phyloP scores from a whole-genome alignment of 2,888 invertebrate genomes.

The Dermolepida albohirtum region DNA sequence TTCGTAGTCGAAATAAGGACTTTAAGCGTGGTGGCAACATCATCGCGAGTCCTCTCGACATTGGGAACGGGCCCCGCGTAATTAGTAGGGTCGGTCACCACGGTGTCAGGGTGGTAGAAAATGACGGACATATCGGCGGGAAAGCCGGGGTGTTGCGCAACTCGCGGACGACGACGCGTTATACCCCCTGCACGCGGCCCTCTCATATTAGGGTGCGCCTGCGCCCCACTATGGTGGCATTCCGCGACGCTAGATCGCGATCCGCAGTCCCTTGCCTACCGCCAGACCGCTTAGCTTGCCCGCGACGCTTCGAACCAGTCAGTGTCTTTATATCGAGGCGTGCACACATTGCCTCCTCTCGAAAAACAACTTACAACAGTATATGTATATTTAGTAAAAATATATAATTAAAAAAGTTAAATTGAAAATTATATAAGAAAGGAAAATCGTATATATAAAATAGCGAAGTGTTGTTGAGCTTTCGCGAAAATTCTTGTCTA shows the following conservation, averaged over 20 bases:
- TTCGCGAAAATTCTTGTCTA: conserved; percentile 25
- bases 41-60: conserved; percentile 45
- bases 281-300: conserved; percentile 67
- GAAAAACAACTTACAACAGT: conserved; percentile 30
- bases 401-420: conserved; percentile 15
- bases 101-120: conserved; percentile 43
- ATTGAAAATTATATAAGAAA: not conserved
- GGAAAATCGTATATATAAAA: conserved; percentile 12
- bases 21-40: conserved; percentile 46
- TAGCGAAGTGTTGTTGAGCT: conserved; percentile 40
- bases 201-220: conserved; percentile 39
- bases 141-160: conserved; percentile 58
- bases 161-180: conserved; percentile 51
- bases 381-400: conserved; percentile 19
- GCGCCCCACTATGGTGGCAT: conserved; percentile 48
- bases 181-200: not conserved
- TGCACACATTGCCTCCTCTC: conserved; percentile 55
- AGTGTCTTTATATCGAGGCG: conserved; percentile 65
- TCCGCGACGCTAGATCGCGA: conserved; percentile 63
- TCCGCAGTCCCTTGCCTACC: conserved; percentile 66
- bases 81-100: conserved; percentile 51
- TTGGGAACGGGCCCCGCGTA: conserved; percentile 52
- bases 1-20: no score
- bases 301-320: conserved; percentile 64
- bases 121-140: conserved; percentile 3